Conservation (phyloP, 37 sponge, comb jelly and placozoan genomes). For the Bolinopsis microptera region DNA sequence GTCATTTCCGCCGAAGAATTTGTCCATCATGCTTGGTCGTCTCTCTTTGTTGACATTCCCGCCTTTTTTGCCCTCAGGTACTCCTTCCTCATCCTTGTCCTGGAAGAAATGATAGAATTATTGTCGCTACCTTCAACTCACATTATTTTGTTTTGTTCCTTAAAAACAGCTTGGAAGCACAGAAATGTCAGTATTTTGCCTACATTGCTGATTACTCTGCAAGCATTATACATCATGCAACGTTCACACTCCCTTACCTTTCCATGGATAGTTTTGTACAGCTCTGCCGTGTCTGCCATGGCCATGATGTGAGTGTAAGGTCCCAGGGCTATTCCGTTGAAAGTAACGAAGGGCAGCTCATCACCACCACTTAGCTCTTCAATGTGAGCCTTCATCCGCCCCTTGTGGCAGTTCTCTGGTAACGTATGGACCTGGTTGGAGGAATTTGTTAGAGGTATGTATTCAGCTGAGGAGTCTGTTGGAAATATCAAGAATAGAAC, state of each 20-base stretch:
- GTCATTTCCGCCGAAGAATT: not conserved
- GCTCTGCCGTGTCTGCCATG: conserved; percentile 9
- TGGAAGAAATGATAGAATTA: too few relatives aligned
- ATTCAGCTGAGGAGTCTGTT: too few relatives aligned
- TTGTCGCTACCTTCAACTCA: too few relatives aligned
- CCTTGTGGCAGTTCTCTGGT: conserved; percentile 8
- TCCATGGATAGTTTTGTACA: not conserved
- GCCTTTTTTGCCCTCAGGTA: not conserved
- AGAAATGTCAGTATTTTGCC: too few relatives aligned
- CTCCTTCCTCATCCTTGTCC: not conserved
- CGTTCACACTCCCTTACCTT: not conserved
- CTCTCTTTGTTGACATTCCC: not conserved
- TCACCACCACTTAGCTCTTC: not conserved
- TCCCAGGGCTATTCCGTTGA: not conserved
- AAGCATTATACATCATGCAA: too few relatives aligned
- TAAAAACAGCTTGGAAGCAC: too few relatives aligned
- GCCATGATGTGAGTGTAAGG: not conserved
- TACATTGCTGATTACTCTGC: too few relatives aligned
- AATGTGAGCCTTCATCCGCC: not conserved
- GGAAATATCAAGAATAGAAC: too few relatives aligned
- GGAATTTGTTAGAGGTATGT: too few relatives aligned
- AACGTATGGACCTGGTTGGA: not conserved
- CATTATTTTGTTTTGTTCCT: too few relatives aligned
- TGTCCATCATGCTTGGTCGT: not conserved
- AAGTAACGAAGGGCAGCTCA: not conserved